Base-by-base conservation (phyloP, 1,140 invertebrate genomes). In the Lucilia sericata region DNA sequence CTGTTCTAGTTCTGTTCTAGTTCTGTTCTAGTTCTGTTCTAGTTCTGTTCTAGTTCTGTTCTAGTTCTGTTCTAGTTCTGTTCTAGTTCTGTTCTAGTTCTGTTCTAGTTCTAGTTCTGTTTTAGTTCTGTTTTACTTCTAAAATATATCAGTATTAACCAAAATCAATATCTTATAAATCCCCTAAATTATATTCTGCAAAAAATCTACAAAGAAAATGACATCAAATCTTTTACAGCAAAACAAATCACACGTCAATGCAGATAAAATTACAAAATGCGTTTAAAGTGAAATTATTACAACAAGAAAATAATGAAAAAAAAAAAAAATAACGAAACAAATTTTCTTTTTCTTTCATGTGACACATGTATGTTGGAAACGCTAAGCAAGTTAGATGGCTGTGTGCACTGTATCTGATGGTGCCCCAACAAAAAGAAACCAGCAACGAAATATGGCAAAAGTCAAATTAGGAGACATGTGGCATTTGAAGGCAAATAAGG, bases 181-280 rank as follows among this genome's bases (percentile, higher is more conserved):
- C 25, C 25, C 25, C 25, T 3, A 30, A 2, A 30, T 30, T 30
- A 30, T 30, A 30, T 30, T 30, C 25, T 30, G 3, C 3, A 30
- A 30, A 30, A 30, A 30, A 30, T 30, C 25, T 30, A 3, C 25
- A 9, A 25, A 70, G n/a, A 10, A 25, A 70, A 7, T 25, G 65
- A 19, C 65, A 70, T 19, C 21, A 70, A 70, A 70, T 70, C 65
- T 70, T 19, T 70, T 21, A 42, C 5, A 70, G 65, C 65, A 25
- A 7, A 70, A 70, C 65, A 70, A 19, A 70, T 70, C 65, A 70
- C 65, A 70, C 21, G 65, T 70, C 65, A 70, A 70, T 70, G 65
- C 65, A 70, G 65, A 70, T 70, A 12, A 70, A 70, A 7, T 21
- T 55, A 12, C n/a, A 21, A 70, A 70, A 70, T 70, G 19, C 65